A percentile compares a stretch with the other conserved stretches of the same genome.
These are phyloP conservation scores for Prunella himalayana DNA, from an alignment of 2,113 vertebrate genomes.

Conservation along the genomic window DNA sequence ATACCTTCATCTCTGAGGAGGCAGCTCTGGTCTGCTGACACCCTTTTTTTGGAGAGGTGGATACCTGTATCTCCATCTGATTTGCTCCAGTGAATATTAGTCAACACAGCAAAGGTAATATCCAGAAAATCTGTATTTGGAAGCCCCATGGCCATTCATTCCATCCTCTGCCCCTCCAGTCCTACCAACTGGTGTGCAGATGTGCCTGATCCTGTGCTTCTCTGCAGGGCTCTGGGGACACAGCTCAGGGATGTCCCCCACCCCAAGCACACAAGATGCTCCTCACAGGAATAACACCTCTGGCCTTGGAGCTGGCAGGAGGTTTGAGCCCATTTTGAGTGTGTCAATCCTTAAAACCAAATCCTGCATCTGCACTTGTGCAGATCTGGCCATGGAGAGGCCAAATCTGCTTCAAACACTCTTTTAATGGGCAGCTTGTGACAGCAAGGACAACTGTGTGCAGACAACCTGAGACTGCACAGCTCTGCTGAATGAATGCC, in stretches of 20 bases:
- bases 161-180: background rate
- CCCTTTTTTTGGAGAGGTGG: background rate
- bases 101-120: background rate
- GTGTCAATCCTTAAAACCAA: background rate
- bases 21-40: background rate
- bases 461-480: background rate
- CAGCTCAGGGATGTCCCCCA: background rate
- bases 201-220: background rate
- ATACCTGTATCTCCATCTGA: background rate
- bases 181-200: background rate
- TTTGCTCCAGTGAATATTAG: background rate
- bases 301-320: background rate
- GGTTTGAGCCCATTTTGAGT: background rate
- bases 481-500: background rate
- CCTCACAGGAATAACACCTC: background rate
- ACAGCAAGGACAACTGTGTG: background rate
- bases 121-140: background rate
- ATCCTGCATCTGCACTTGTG: background rate
- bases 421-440: background rate
- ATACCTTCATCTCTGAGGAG: background rate
- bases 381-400: background rate
- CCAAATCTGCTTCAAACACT: background rate
- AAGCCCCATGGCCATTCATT: background rate
- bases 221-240: background rate
- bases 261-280: accelerated